Conservation (phyloP, 2,888 invertebrate genomes). For the Nezara viridula region DNA sequence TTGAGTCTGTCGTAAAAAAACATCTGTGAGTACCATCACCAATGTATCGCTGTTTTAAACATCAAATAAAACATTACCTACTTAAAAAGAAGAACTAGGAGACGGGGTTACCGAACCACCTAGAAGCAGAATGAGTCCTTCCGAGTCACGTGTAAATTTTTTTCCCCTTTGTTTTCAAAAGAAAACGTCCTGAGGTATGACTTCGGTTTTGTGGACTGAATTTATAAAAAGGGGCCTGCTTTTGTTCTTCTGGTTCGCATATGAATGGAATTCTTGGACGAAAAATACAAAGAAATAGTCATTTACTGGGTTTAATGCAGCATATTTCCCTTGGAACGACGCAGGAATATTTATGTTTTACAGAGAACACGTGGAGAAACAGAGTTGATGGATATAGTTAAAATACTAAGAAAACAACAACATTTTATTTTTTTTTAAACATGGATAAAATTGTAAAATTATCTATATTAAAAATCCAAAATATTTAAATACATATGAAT, state of each 20-base stretch:
- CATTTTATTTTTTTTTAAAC: too few relatives aligned
- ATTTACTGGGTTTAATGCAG: background rate
- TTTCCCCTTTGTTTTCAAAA: background rate
- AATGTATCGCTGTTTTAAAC: background rate
- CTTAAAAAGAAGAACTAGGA: background rate
- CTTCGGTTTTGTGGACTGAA: conserved; percentile 1
- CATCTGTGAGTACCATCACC: background rate
- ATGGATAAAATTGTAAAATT: too few relatives aligned
- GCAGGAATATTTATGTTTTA: background rate
- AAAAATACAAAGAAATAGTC: conserved; percentile 27
- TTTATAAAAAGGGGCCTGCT: background rate
- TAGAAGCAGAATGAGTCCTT: background rate
- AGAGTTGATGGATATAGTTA: background rate
- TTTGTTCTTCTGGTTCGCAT: conserved; percentile 21
- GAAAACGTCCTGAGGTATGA: background rate
- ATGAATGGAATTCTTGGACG: conserved; percentile 40
- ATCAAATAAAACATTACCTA: background rate
- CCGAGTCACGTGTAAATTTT: conserved; percentile 22
- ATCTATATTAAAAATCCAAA: too few relatives aligned
- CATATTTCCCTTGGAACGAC: background rate
- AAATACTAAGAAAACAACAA: too few relatives aligned
- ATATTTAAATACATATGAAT: too few relatives aligned
- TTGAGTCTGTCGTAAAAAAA: background rate
- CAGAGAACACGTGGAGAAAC: background rate
- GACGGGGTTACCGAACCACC: conserved; percentile 23